Evolutionary conservation across 2,113 vertebrate species (phyloP), one percentile per base, ranked within the genome.

Genomic region (Ellobius talpinus): DNA sequence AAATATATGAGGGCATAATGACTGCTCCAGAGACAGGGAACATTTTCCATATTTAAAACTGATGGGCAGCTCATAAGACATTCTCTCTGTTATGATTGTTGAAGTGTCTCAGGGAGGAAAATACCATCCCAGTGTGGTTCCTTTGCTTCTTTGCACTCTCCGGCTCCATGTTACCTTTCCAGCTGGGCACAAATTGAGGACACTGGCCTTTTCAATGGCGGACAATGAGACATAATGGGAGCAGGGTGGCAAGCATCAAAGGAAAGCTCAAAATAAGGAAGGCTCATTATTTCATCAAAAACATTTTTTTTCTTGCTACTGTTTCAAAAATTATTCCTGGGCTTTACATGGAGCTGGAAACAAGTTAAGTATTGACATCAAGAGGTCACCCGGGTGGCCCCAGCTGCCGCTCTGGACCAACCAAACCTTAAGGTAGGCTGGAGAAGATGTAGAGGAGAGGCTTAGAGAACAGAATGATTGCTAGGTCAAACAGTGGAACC

Each of bases 51-150:
- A 97, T 96, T 97, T 97, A 96, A 98, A 97, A 96, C 89, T 74
- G 86, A 96, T 77, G 72, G 93, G 93, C 91, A 94, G 89, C 91
- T 98, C 97, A 97, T 97, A 98, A 97, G 97, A 97, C 94, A 97
- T 97, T 97, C 97, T 97, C 92, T 98, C 96, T 98, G 93, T 97
- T 97, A 95, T 42, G 89, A 92, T 72, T 92, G 96, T 76, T 95
- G 45, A 95, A 97, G 93, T 95, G 86, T 76, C 94, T 98, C 92
- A 97, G 91, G 97, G 97, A 97, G 73, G 94, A 96, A 97, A 98
- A 98, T 96, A 98, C 50, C 97, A 97, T 96, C 97, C 93, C 98
- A 98, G 97, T 97, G 96, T 98, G 98, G 96, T 88, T 97, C 96
- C 97, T 98, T 97, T 98, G 95, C 97, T 96, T 95, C 97, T 96